phyloP scores from a whole-genome alignment of 92 coral and sea anemone genomes.

The Micromussa lordhowensis region DNA sequence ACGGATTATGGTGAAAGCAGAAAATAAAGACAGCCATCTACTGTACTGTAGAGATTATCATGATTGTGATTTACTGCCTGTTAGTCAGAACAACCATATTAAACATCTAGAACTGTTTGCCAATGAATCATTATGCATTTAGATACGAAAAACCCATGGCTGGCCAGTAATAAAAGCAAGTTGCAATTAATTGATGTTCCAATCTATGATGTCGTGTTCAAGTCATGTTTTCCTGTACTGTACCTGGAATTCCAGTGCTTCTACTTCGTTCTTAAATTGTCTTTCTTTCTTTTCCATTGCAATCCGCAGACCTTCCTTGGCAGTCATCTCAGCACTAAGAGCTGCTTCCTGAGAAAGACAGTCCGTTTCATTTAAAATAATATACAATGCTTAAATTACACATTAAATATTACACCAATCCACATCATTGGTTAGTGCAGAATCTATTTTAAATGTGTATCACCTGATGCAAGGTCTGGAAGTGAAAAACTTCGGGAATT shows the following conservation, averaged over 20 bases:
- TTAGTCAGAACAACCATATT: no score
- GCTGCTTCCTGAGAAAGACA: conserved; percentile 81
- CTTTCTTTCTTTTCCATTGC: conserved; percentile 86
- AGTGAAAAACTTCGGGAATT: no score
- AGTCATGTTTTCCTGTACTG: not conserved
- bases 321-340: conserved; percentile 94
- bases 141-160: no score
- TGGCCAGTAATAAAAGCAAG: no score
- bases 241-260: conserved; percentile 87
- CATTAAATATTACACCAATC: not conserved
- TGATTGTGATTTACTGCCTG: no score
- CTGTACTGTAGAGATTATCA: no score
- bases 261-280: conserved; percentile 79
- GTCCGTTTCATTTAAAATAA: not conserved
- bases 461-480: no score
- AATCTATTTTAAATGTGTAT: not conserved
- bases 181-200: no score
- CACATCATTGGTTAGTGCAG: not conserved
- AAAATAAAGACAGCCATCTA: no score
- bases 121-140: no score
- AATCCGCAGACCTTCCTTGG: conserved; percentile 93
- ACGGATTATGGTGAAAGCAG: no score
- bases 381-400: not conserved
- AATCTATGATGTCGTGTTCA: not conserved
- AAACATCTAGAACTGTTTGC: no score